These are phyloP conservation scores for Azemiops feae DNA, from an alignment of 2,113 vertebrate species.

Conservation along the genomic window DNA sequence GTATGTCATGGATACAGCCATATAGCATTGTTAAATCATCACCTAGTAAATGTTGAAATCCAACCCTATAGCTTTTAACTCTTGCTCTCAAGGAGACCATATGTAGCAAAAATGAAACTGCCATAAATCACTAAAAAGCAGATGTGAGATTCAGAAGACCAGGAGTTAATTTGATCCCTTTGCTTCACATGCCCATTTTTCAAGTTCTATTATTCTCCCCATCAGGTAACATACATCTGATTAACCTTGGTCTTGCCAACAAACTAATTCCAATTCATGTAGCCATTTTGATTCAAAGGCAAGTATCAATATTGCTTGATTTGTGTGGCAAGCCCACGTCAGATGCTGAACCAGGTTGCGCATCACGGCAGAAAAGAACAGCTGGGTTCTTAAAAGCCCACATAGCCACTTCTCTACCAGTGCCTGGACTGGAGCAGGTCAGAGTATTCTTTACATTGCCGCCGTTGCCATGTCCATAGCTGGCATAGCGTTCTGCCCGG, in stretches of 20 bases:
- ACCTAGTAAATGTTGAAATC: background rate
- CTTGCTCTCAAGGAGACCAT: background rate
- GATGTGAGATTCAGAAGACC: background rate
- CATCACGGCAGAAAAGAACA: conserved; percentile 87
- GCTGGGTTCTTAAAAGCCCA: conserved; percentile 93
- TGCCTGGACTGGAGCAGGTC: conserved; percentile 74
- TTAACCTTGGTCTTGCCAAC: background rate
- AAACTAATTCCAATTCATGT: background rate
- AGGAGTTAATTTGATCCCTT: background rate
- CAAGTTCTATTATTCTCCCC: background rate
- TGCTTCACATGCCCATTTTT: background rate
- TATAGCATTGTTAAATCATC: background rate
- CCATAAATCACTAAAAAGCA: background rate
- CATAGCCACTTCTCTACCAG: conserved; percentile 80
- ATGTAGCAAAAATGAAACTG: background rate
- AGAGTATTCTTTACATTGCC: conserved; percentile 64
- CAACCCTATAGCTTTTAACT: background rate
- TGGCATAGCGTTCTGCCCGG: conserved; percentile 72
- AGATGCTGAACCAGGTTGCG: conserved; percentile 65
- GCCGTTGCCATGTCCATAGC: conserved; percentile 66
- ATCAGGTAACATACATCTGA: background rate
- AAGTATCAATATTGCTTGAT: conserved; percentile 74
- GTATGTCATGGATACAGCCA: background rate
- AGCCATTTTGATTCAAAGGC: conserved; percentile 68
- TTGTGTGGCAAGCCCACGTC: conserved; percentile 64